Conservation (phyloP, 23 tunicate species). For the Ciona savignyi region DNA sequence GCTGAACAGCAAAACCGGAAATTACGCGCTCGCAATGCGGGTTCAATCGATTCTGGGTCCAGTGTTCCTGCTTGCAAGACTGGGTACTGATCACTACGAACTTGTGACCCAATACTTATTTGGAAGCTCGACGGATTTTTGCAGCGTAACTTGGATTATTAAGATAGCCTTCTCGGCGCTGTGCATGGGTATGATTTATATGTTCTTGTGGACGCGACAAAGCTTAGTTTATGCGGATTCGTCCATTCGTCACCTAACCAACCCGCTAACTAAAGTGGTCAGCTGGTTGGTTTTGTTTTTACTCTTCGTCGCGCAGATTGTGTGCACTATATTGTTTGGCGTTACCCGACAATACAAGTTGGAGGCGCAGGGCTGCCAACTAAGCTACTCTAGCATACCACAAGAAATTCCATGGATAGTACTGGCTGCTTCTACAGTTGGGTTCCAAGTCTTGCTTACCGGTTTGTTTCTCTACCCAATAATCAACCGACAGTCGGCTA, state of each 20-base stretch:
- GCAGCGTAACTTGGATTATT: conserved; percentile 25
- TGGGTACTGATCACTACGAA: conserved; percentile 34
- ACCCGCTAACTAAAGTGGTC: not conserved
- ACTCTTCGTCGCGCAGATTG: conserved; percentile 17
- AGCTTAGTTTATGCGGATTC: conserved; percentile 53
- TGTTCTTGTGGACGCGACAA: conserved; percentile 62
- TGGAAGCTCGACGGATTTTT: conserved; percentile 11
- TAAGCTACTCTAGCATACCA: conserved; percentile 8
- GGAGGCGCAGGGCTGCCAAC: conserved; percentile 17
- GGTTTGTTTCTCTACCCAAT: conserved; percentile 36
- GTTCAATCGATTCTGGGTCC: conserved; percentile 10
- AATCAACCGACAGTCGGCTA: conserved; percentile 5
- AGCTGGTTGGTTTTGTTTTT: conserved; percentile 31
- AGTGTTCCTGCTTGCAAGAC: conserved; percentile 15
- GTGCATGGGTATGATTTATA: conserved; percentile 27
- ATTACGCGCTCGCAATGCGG: conserved; percentile 21
- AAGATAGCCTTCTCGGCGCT: conserved; percentile 32
- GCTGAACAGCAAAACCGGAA: not conserved
- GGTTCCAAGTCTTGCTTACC: conserved; percentile 16
- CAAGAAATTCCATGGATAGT: conserved; percentile 33
- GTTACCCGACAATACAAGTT: conserved; percentile 25
- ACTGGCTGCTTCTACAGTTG: conserved; percentile 15
- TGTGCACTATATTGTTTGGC: conserved; percentile 30
- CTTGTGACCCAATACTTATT: conserved; percentile 29
- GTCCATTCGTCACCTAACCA: conserved; percentile 50